phyloP scores from a whole-genome alignment of 2,888 invertebrate genomes.

The Nemotelus nigrinus region DNA sequence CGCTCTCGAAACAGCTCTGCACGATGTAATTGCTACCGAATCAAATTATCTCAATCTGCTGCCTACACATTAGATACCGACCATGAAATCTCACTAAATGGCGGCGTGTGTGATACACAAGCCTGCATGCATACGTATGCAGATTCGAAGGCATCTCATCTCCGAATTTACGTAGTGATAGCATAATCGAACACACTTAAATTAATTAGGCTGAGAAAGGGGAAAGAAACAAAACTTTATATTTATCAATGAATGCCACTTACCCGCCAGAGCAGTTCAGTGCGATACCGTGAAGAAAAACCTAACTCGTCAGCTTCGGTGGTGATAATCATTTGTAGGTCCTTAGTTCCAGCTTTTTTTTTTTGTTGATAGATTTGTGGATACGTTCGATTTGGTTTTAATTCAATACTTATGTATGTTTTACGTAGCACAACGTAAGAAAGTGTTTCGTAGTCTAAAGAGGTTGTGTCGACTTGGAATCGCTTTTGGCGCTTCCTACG shows the following conservation, averaged over 20 bases:
- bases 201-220: conserved; percentile 13
- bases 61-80: background rate
- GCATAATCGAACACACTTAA: background rate
- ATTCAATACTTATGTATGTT: background rate
- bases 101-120: no score
- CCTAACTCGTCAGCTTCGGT: background rate
- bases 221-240: background rate
- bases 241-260: background rate
- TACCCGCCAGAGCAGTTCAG: background rate
- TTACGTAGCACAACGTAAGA: background rate
- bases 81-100: background rate
- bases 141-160: background rate
- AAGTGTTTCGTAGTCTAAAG: background rate
- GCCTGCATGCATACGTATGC: no score
- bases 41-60: no score
- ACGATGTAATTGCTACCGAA: no score
- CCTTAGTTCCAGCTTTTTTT: background rate
- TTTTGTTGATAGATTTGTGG: background rate
- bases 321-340: background rate
- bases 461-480: background rate
- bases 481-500: conserved; percentile 20
- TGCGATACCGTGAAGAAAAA: no score
- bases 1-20: no score
- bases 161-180: background rate
- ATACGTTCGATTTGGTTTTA: background rate